These are phyloP conservation scores for Geopemphigus sp. DNA, from an alignment of 1,140 invertebrate genomes.

Conservation along the genomic window DNA sequence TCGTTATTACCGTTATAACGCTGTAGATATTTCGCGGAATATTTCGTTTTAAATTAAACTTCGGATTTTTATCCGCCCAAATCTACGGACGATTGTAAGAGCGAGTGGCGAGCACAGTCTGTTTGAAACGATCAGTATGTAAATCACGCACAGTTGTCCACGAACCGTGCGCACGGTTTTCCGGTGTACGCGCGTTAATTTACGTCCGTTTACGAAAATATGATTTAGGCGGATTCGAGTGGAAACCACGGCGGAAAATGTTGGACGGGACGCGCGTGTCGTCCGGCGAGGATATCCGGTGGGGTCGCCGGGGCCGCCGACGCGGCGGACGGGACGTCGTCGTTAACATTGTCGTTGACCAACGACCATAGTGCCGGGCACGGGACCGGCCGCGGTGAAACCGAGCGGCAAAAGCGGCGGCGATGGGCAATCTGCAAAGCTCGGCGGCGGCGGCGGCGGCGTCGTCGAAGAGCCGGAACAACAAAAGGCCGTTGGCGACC, in stretches of 20 bases:
- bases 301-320: not conserved
- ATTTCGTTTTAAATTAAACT: too few relatives aligned
- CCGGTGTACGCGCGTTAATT: too few relatives aligned
- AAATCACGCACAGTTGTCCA: too few relatives aligned
- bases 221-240: too few relatives aligned
- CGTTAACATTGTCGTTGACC: not conserved
- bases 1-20: too few relatives aligned
- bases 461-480: constrained; percentile 27
- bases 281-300: constrained; percentile 43
- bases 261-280: not conserved
- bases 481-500: constrained; percentile 25
- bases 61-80: too few relatives aligned
- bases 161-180: too few relatives aligned
- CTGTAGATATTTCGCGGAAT: too few relatives aligned
- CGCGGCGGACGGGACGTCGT: not conserved
- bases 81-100: too few relatives aligned
- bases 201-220: too few relatives aligned
- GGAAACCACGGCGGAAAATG: constrained; percentile 3
- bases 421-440: constrained; percentile 40
- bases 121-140: too few relatives aligned
- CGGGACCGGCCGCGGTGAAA: not conserved
- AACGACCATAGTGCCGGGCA: constrained; percentile 14
- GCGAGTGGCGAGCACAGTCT: too few relatives aligned
- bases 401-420: not conserved
- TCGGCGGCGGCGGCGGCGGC: not conserved